Evolutionary conservation across 2,113 vertebrate genomes (phyloP), one percentile per base, ranked within the genome.

Genomic region (Psilopsiagon aurifrons): DNA sequence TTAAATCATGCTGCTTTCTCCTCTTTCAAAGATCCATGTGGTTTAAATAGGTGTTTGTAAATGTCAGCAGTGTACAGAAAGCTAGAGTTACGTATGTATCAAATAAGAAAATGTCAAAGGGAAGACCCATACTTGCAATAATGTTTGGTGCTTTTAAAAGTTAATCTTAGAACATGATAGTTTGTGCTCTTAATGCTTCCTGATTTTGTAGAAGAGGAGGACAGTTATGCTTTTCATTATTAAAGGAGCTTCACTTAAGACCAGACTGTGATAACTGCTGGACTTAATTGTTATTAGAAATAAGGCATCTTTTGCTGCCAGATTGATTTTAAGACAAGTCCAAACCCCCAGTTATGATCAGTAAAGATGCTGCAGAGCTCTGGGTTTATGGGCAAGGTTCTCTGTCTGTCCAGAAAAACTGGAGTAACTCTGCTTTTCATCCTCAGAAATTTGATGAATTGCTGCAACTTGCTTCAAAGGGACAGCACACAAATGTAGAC

Each of bases 371-470:
- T 90, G 84, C 74, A 88, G 71, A 52, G 0, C 27, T 79, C 33
- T 55, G 81, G 20, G 18, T n/a, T 44, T 83, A 9, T 46, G 63
- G 37, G 13, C 19, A 28, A 54, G 51, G 68, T 39, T 93, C 51
- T 44, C 43, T 74, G 47, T 44, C 75, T 64, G 60, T 43, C n/a
- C 51, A 22, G 44, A 33, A 57, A 52, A 79, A 47, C 52, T 71
- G 12, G 8, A 10, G 19, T 96, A 44, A 96, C 41, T 73, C 57
- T 73, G n/a, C 90, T 86, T 85, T 43, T 86, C 69, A 10, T 76
- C 88, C 67, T 29, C 84, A 99, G 99, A 99, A 98, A 94, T 99
- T 99, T 54, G 99, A 99, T 71, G 99, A 99, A 92, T 93, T 99
- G 83, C 98, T 99, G 66, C 99, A 99, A 13, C 96, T 99, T 74